Evolutionary conservation across 2,797 vertebrate genomes (phyloP).

Genomic region (Avahi laniger): DNA sequence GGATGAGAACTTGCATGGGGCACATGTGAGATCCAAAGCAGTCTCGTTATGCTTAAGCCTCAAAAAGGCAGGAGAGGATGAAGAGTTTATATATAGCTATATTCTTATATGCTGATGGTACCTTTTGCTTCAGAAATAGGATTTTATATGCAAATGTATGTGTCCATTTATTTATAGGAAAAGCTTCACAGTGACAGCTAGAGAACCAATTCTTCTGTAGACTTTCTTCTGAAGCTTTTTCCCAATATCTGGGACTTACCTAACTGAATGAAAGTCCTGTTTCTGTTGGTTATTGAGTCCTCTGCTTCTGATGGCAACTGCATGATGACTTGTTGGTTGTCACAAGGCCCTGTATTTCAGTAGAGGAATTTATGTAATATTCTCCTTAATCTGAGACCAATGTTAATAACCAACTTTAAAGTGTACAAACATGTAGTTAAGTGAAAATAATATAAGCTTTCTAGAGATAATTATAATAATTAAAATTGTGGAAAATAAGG

Average conservation of each 20-base stretch:
- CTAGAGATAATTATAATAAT: constrained; percentile 43
- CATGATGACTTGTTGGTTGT: neutral
- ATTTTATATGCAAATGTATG: neutral
- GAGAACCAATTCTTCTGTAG: neutral
- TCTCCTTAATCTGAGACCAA: constrained; percentile 4
- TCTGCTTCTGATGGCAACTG: neutral
- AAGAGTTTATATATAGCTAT: neutral
- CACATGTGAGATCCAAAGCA: neutral
- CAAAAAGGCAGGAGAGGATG: neutral
- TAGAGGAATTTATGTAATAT: constrained; percentile 1
- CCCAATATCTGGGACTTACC: neutral
- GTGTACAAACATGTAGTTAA: constrained; percentile 33
- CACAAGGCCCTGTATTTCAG: neutral
- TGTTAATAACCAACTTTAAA: constrained; percentile 53
- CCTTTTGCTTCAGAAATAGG: neutral
- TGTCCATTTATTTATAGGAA: constrained; percentile 4
- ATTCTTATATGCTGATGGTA: neutral
- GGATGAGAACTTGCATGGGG: neutral
- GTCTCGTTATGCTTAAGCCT: neutral
- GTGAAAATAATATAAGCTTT: constrained; percentile 43
- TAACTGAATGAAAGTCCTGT: neutral
- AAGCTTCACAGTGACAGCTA: neutral
- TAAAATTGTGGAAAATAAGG: constrained; percentile 46
- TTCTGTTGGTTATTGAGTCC: neutral
- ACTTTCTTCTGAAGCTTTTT: constrained; percentile 14